Evolutionary conservation across 2,888 invertebrate species (phyloP).

Genomic region (Agrypnus murinus): DNA sequence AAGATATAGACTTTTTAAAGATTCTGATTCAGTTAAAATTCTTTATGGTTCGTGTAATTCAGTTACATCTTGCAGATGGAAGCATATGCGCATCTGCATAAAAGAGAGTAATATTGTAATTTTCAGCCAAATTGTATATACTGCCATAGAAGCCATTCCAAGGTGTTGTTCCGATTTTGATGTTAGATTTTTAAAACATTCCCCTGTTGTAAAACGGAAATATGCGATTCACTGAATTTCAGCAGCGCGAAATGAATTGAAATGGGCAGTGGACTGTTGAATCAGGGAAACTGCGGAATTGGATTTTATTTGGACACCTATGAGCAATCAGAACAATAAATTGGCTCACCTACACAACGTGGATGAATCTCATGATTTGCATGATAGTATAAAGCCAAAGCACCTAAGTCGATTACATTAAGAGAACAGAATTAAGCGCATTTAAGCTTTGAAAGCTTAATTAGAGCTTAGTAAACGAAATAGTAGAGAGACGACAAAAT

Average conservation of each 20-base stretch:
- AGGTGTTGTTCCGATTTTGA: constrained; percentile 1
- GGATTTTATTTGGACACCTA: constrained; percentile 62
- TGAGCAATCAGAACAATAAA: constrained; percentile 59
- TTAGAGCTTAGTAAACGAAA: constrained; percentile 17
- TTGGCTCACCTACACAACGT: constrained; percentile 46
- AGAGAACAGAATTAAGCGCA: constrained; percentile 8
- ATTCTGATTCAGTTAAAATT: constrained; percentile 66
- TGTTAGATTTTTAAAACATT: neutral
- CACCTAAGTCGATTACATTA: constrained; percentile 28
- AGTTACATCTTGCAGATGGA: constrained; percentile 48
- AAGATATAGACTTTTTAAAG: constrained; percentile 65
- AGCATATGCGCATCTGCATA: constrained; percentile 30
- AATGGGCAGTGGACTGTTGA: constrained; percentile 58
- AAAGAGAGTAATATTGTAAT: constrained; percentile 20
- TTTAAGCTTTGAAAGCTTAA: constrained; percentile 19
- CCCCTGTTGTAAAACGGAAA: constrained; percentile 45
- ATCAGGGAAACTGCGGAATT: constrained; percentile 61
- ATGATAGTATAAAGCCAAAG: constrained; percentile 41
- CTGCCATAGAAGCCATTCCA: constrained; percentile 4
- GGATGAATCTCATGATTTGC: constrained; percentile 45
- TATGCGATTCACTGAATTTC: constrained; percentile 49
- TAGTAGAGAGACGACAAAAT: neutral
- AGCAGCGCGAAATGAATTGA: constrained; percentile 48
- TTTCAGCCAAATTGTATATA: constrained; percentile 17
- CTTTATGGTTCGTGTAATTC: constrained; percentile 63